A percentile compares a stretch with the other conserved stretches of the same genome.
Evolutionary conservation across 2,797 vertebrate species (phyloP).

Genomic region (Enteromius argenteus): DNA sequence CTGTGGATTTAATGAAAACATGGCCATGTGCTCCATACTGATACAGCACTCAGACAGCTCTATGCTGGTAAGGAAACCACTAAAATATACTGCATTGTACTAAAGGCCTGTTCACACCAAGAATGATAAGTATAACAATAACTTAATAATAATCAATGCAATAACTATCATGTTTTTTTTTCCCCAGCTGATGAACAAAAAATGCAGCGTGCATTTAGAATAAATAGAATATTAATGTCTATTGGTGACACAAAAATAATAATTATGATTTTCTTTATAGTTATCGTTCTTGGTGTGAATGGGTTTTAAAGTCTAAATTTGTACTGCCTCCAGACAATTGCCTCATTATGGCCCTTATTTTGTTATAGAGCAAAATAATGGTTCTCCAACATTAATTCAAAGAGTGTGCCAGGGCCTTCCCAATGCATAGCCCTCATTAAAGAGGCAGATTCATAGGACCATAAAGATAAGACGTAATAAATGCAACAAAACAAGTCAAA

Average conservation of each 20-base stretch:
- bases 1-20: constrained; percentile 37
- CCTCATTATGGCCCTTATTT: not conserved
- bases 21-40: not conserved
- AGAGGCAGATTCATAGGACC: not conserved
- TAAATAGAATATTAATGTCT: not conserved
- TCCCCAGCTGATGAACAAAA: not conserved
- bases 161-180: not conserved
- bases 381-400: not conserved
- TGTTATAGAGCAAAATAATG: not conserved
- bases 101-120: not conserved
- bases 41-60: constrained; percentile 6
- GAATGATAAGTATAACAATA: not conserved
- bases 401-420: not conserved
- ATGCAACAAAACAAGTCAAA: not conserved
- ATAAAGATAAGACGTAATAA: not conserved
- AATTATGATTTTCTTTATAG: not conserved
- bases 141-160: not conserved
- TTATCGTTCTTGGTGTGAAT: not conserved
- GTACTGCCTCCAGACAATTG: not conserved
- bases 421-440: not conserved
- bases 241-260: not conserved
- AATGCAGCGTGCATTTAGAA: not conserved
- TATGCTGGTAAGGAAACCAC: not conserved
- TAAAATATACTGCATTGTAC: not conserved
- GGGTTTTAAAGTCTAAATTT: too few relatives aligned